Base-by-base conservation (phyloP, 2,888 invertebrate genomes). In the Coenonympha arcania region DNA sequence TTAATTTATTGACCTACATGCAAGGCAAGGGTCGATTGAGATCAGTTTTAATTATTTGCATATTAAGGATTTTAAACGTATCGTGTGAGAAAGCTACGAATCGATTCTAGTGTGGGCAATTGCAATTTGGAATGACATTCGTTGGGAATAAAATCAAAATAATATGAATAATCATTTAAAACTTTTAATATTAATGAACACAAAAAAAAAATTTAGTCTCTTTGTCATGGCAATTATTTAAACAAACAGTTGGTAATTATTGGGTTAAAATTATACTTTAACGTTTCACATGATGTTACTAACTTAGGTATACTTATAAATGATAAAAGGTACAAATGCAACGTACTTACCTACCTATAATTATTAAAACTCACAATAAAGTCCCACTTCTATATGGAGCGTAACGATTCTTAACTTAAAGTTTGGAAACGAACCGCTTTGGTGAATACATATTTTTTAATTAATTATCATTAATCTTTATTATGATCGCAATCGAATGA, bases 1-100 rank as follows among this genome's bases (percentile, higher is more conserved):
- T 76, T 75, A 79, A 82, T 84, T 84, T 84, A 84, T 82, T 75
- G 76, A 78, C 78, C 79, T 75, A 73, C 64, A 68, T 69, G 65
- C 64, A 56, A 58, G 56, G 60, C 59, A 54, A 64, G 63, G 67
- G 73, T 69, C 65, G 64, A 66, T 68, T 61, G 66, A 68, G 66
- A 65, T 65, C 66, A 64, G 58, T 62, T 64, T 70, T 76, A 73
- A 79, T 80, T 77, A 82, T 82, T 83, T 76, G 76, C 80, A 82
- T 80, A 78, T 80, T 74, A 76, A 72, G 63, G 62, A 65, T 71
- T 68, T 69, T 58, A 66, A 64, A 57, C 66, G 22, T 19, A n/a
- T 63, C 65, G 66, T 72, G 78, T 80, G 81, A 76, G 80, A 81
- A 79, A 64, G 63, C 66, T 47, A 40, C 8, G 30, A 16, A 40